A percentile compares a stretch with the other conserved stretches of the same genome.
Evolutionary conservation across 1,140 invertebrate species (phyloP).

Genomic region (Argopecten irradians): DNA sequence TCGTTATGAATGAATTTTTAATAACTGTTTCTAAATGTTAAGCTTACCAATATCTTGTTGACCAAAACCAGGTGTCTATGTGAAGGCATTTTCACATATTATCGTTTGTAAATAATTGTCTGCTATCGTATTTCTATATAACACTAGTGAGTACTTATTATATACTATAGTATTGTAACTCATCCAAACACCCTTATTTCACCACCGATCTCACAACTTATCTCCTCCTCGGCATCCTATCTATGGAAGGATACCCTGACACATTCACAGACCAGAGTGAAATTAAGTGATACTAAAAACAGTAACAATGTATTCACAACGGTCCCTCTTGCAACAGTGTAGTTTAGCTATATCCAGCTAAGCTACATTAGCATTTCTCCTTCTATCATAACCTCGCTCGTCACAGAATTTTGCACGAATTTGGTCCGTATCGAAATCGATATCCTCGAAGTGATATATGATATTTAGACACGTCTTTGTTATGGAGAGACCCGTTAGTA

Average conservation of each 20-base stretch:
- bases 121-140: neutral
- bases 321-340: neutral
- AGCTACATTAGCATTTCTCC: neutral
- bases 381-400: neutral
- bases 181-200: neutral
- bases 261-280: neutral
- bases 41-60: neutral
- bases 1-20: too few species aligned
- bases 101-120: slow-evolving; percentile 4
- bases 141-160: neutral
- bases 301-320: neutral
- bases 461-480: neutral
- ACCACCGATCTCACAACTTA: neutral
- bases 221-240: neutral
- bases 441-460: neutral
- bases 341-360: neutral
- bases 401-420: neutral
- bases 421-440: neutral
- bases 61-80: neutral
- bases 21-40: too few species aligned
- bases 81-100: neutral
- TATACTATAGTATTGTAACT: neutral
- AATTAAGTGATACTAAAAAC: neutral
- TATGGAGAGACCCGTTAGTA: neutral
- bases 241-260: neutral